phyloP scores from a whole-genome alignment of 92 coral and sea anemone genomes.

The Phymanthus crucifer region DNA sequence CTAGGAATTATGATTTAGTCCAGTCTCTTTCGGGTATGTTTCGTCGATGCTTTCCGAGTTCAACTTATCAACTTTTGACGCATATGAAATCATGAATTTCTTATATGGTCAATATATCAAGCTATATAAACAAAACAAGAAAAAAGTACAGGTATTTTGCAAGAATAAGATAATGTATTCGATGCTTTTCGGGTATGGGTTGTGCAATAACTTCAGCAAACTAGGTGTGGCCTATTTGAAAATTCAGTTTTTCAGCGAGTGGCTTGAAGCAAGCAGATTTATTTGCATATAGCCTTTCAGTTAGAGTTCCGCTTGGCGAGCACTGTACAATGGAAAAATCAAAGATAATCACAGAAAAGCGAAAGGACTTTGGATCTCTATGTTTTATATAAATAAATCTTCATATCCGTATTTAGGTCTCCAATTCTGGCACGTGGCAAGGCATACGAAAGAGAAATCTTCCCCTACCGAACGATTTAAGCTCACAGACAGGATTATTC shows the following conservation, averaged over 20 bases:
- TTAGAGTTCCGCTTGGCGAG: conserved; percentile 44
- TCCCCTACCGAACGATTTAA: not conserved
- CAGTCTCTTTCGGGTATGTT: not conserved
- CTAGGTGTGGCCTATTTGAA: conserved; percentile 5
- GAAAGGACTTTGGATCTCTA: conserved; percentile 36
- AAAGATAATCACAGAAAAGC: conserved; percentile 56
- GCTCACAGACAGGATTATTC: not conserved
- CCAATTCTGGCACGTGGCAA: conserved; percentile 76
- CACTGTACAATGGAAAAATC: conserved; percentile 59
- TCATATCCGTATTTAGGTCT: conserved; percentile 62
- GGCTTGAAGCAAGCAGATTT: conserved; percentile 1
- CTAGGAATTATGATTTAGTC: not conserved
- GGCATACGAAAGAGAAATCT: conserved; percentile 38
- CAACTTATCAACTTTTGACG: not conserved
- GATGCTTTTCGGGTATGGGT: not conserved
- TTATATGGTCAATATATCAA: not conserved
- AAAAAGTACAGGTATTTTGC: not conserved
- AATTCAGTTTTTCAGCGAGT: not conserved
- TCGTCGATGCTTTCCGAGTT: not conserved
- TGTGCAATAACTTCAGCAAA: not conserved
- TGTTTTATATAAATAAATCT: conserved; percentile 55
- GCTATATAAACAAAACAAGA: not conserved
- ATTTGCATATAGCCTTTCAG: conserved; percentile 7
- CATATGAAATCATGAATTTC: not conserved
- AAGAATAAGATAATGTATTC: not conserved